These are phyloP conservation scores for Metellina segmentata DNA, from an alignment of 2,888 invertebrate species.

Conservation along the genomic window DNA sequence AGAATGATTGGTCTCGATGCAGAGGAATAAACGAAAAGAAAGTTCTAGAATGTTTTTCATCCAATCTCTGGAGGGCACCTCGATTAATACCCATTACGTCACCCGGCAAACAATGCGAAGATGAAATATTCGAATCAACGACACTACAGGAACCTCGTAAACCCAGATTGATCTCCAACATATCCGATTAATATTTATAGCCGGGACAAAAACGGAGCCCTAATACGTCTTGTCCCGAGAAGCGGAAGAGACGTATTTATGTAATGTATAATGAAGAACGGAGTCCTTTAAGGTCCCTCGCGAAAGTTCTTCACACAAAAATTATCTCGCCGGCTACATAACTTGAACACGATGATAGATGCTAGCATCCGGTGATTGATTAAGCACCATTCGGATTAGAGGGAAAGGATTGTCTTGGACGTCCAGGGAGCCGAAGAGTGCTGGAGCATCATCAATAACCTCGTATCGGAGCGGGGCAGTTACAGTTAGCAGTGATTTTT, in stretches of 20 bases:
- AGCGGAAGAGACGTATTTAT: neutral
- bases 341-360: slow-evolving; percentile 45
- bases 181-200: neutral
- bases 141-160: neutral
- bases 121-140: neutral
- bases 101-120: neutral
- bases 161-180: neutral
- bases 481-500: slow-evolving; percentile 60
- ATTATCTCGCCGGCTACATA: slow-evolving; percentile 8
- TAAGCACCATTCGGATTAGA: slow-evolving; percentile 58
- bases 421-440: slow-evolving; percentile 21
- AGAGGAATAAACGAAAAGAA: neutral
- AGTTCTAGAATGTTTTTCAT: neutral
- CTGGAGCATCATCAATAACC: slow-evolving; percentile 36
- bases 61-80: neutral
- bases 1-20: neutral
- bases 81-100: neutral
- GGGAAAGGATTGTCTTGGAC: slow-evolving; percentile 44
- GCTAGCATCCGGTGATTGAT: slow-evolving; percentile 48
- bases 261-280: slow-evolving; percentile 35
- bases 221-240: neutral
- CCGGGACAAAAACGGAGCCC: neutral
- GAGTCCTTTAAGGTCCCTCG: neutral
- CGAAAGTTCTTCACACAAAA: slow-evolving; percentile 1
- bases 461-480: slow-evolving; percentile 44